phyloP scores from a whole-genome alignment of 2,888 invertebrate genomes.

The Amorpha juglandis region DNA sequence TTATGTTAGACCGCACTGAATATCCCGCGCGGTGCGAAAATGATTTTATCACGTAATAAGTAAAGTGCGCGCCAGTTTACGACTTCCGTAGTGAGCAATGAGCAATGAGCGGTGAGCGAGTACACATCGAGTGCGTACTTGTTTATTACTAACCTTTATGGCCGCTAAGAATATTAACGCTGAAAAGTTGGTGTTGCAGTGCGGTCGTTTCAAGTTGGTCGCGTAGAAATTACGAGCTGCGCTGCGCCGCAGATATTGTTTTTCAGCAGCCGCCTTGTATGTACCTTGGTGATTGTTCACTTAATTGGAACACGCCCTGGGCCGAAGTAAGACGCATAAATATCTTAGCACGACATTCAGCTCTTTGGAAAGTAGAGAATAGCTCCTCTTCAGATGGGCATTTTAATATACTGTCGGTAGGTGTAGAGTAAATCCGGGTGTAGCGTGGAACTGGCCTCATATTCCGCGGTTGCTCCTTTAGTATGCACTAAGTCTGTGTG shows the following conservation, averaged over 20 bases:
- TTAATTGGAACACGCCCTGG: too few relatives aligned
- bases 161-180: not conserved
- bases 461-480: not conserved
- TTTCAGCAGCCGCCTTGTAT: too few relatives aligned
- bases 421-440: not conserved
- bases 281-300: too few relatives aligned
- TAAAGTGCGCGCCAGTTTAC: not conserved
- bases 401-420: too few relatives aligned
- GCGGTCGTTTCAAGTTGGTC: not conserved
- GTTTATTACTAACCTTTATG: not conserved
- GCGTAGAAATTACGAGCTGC: not conserved
- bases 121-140: not conserved
- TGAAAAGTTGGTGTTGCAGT: not conserved
- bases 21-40: not conserved
- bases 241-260: not conserved
- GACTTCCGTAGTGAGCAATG: not conserved
- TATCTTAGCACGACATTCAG: not conserved
- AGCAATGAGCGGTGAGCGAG: not conserved
- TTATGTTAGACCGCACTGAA: not conserved
- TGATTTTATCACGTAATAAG: not conserved
- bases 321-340: not conserved
- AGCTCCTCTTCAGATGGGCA: too few relatives aligned
- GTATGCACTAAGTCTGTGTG: too few relatives aligned
- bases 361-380: slow-evolving; percentile 1
- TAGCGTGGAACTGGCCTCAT: not conserved